A percentile compares a stretch with the other conserved stretches of the same genome.
Evolutionary conservation across 2,888 invertebrate species (phyloP).

Genomic region (Lasius platythorax): DNA sequence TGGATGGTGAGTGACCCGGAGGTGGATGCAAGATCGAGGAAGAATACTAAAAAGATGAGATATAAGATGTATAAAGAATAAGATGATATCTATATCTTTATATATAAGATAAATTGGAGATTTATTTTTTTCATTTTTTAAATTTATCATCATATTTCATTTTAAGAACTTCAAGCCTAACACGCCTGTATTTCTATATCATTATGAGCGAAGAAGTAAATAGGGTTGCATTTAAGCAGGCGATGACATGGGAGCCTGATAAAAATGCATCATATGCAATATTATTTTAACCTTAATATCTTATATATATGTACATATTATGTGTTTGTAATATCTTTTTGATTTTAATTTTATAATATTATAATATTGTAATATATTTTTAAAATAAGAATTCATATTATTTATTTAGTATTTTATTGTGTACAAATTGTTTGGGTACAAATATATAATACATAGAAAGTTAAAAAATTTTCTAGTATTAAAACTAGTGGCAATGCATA

Average conservation of each 20-base stretch:
- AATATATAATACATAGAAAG: conserved; percentile 49
- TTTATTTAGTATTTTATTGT: conserved; percentile 63
- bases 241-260: conserved; percentile 40
- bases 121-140: conserved; percentile 1
- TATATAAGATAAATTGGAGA: not conserved
- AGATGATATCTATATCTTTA: not conserved
- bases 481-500: not conserved
- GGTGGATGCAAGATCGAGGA: conserved; percentile 19
- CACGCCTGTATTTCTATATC: conserved; percentile 35
- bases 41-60: conserved; percentile 46
- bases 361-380: conserved; percentile 8
- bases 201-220: conserved; percentile 30
- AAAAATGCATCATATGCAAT: not conserved
- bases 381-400: conserved; percentile 14
- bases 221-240: conserved; percentile 67
- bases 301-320: not conserved
- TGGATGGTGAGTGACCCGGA: conserved; percentile 57
- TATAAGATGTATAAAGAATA: not conserved
- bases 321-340: not conserved
- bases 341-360: not conserved
- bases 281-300: not conserved
- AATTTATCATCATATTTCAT: not conserved
- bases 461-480: conserved; percentile 18
- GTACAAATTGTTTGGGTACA: not conserved
- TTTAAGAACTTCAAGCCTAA: no score